Evolutionary conservation across 1,140 invertebrate genomes (phyloP), one percentile per base, ranked within the genome.

Genomic region (Ooceraea biroi): DNA sequence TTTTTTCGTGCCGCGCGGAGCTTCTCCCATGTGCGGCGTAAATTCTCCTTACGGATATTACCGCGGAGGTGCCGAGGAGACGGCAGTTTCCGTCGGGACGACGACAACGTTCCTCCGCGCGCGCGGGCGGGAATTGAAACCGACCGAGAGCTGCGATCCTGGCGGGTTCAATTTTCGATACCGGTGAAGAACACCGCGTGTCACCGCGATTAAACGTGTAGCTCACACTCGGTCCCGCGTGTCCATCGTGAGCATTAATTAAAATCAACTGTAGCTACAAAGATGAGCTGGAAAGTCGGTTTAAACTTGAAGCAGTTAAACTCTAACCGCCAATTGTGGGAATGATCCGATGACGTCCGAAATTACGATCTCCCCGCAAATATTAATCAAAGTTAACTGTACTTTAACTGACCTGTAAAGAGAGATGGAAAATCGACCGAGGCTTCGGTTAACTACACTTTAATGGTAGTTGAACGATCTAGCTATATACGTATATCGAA

Each of bases 21-120:
- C 41, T 5, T 22, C n/a, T 69, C 36, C 60, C 22, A 25, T 44
- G 22, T 19, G 63, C 63, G 14, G n/a, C 63, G 76, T 80, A 71
- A 78, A 78, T 82, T 72, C 65, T 71, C 41, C 12, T 82, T 27
- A 57, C 63, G 57, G 68, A 48, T 72, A 78, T 78, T 65, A 78
- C 22, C 63, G 36, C 63, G 50, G 44, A 78, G 41, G 58, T 63
- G 63, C 58, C 63, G 76, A 65, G 58, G 48, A 63, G 57, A 74
- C 57, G 30, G 61, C 22, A 44, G 63, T 71, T 71, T 71, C 66
- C 48, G 77, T 60, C 68, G 65, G 65, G 63, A 60, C 22, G 71
- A 60, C 55, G 17, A n/a, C n/a, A n/a, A 30, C 71, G 71, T 69
- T 65, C 4, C n/a, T 36, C 50, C 22, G 46, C 61, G 44, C 17